phyloP scores from a whole-genome alignment of 2,797 vertebrate genomes.

The Betta splendens region DNA sequence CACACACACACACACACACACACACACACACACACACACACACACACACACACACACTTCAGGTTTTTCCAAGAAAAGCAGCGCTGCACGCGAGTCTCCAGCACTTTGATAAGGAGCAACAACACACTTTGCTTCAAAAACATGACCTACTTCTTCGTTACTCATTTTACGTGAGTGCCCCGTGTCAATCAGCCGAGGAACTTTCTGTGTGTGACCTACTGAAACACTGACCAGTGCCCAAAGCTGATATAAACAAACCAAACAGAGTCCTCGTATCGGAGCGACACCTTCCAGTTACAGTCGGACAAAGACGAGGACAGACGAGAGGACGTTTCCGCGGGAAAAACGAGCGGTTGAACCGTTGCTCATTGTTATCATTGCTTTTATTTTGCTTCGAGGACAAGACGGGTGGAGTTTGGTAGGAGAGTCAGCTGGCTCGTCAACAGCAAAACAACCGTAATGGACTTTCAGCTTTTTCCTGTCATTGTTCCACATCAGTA shows the following conservation, averaged over 20 bases:
- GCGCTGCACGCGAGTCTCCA: constrained; percentile 33
- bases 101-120: constrained; percentile 43
- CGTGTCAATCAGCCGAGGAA: constrained; percentile 4
- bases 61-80: constrained; percentile 60
- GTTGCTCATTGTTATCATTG: constrained; percentile 16
- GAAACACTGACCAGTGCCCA: constrained; percentile 24
- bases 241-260: constrained; percentile 48
- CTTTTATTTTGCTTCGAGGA: constrained; percentile 9
- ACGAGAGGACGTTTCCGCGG: constrained; percentile 8
- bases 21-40: constrained; percentile 52
- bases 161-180: neutral
- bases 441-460: constrained; percentile 7
- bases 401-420: constrained; percentile 16
- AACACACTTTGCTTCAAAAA: constrained; percentile 17
- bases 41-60: constrained; percentile 57
- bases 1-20: constrained; percentile 53
- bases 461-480: constrained; percentile 11
- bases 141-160: constrained; percentile 1
- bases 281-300: constrained; percentile 57
- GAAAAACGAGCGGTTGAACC: constrained; percentile 39
- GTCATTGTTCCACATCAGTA: constrained; percentile 8
- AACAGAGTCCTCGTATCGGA: constrained; percentile 54
- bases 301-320: constrained; percentile 31
- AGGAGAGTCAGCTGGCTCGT: constrained; percentile 19
- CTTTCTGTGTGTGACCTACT: constrained; percentile 31